Evolutionary conservation across 2,113 vertebrate genomes (phyloP), one percentile per base, ranked within the genome.

Genomic region (Hippocampus comes): DNA sequence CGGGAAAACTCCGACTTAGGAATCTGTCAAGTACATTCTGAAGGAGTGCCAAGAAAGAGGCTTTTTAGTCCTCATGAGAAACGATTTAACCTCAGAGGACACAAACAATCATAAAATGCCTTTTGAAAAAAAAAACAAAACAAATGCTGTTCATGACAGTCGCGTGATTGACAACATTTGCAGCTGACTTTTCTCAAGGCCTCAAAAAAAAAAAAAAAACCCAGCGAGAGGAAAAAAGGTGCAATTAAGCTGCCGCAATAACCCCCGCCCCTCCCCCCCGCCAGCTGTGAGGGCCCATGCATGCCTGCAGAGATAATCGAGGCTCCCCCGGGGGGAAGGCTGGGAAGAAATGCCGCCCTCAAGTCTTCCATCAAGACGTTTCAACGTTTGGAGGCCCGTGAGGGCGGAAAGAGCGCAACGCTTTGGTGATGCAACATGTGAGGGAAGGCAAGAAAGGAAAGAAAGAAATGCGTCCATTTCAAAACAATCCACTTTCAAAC

Each of bases 21-120:
- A 78, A 71, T 69, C 67, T 46, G 55, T 21, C n/a, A 48, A 70
- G 38, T 17, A 23, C 34, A 25, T 27, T 49, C 43, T 53, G 9
- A 72, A 15, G 63, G 56, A 68, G 68, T 21, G 61, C 77, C 61
- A 72, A 80, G 68, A 72, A 78, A 72, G 74, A 70, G 4, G 49
- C 20, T 49, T 46, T 46, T 18, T 34, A 8, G 34, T 9, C 9
- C 9, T n/a, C 9, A 23, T n/a, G 4, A 11, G 9, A n/a, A 56
- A 23, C 21, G 3, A 53, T 53, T 53, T 9, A 53, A 49, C 20
- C 51, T 21, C 4, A 53, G 51, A n/a, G 8, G 51, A 53, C 20
- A 53, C 20, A 21, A 53, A 21, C 20, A 21, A 53, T 21, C 8
- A 21, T 53, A 8, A 53, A 7, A 21, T 53, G 18, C 4, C 5